Conservation (phyloP, 2,888 invertebrate genomes). For the Pristionchus maxplancki region DNA sequence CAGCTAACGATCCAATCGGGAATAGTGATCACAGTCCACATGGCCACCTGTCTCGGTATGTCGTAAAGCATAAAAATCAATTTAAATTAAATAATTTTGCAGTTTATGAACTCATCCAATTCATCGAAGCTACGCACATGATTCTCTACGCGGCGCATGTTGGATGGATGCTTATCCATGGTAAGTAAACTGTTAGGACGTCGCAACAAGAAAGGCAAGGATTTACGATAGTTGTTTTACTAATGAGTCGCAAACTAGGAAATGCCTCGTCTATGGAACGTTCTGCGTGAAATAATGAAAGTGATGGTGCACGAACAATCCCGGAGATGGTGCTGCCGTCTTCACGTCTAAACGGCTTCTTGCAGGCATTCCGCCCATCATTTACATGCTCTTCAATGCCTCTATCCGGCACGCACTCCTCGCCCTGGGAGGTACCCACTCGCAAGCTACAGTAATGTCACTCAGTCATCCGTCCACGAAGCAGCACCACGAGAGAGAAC, state of each 20-base stretch:
- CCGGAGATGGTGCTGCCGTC: too few species aligned
- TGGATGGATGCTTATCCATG: constrained; percentile 12
- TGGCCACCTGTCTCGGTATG: neutral
- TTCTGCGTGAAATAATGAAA: too few species aligned
- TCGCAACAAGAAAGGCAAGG: neutral
- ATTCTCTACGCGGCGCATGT: neutral
- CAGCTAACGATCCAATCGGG: neutral
- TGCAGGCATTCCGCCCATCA: constrained; percentile 9
- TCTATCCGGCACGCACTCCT: neutral
- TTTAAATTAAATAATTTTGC: neutral
- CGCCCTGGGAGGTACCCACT: neutral
- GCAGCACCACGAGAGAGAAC: too few species aligned
- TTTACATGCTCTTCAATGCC: constrained; percentile 16
- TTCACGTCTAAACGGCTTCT: too few species aligned
- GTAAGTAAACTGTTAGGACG: neutral
- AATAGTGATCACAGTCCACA: neutral
- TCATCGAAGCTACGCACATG: neutral
- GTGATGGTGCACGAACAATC: too few species aligned
- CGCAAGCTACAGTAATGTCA: neutral
- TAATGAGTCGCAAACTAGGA: too few species aligned
- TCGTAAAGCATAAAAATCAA: neutral
- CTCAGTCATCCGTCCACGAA: neutral
- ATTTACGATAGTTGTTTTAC: too few species aligned
- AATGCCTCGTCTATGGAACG: too few species aligned
- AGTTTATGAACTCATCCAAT: constrained; percentile 2